Evolutionary conservation across 2,888 invertebrate species (phyloP), one percentile per base, ranked within the genome.

Genomic region (Drosophila vallismaia): DNA sequence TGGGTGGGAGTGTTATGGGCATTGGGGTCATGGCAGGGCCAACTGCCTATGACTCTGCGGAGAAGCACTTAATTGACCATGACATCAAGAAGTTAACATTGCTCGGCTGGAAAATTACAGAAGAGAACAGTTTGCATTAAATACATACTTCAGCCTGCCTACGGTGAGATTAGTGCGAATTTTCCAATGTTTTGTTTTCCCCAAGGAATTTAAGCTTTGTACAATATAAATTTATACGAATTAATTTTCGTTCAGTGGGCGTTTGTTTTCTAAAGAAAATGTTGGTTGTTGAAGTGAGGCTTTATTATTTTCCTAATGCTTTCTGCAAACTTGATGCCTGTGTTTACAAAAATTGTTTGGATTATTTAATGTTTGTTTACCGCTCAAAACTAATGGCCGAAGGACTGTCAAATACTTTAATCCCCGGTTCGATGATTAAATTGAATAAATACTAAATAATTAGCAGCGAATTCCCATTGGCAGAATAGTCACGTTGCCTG

Each of bases 51-150:
- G 24, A 55, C 69, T 75, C 62, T 58, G 70, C 31, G 57, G 66
- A 71, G 58, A 56, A 73, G 53, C 82, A 87, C 75, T 82, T 79
- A 85, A 85, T 85, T 87, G 84, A 76, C 85, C 85, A 76, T 79
- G 84, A 86, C 87, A 86, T 77, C 76, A 85, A 78, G 76, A 79
- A 81, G 86, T 84, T 86, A 81, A 74, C 84, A 84, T 79, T 81
- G 75, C 72, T 77, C 50, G 50, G 64, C 59, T 72, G 71, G 71
- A 72, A 72, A 72, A 72, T 72, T 72, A 72, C 71, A 72, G 60
- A 36, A 40, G 36, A 44, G 38, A 12, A 31, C 45, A 26, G 6
- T 46, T 45, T 57, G 69, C 53, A 81, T 84, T 75, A 81, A 73
- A 86, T 76, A 81, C 71, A 86, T 76, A 78, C 78, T 74, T 76